These are phyloP conservation scores for Conchocele bisecta DNA, from an alignment of 2,888 invertebrate genomes.

Conservation along the genomic window DNA sequence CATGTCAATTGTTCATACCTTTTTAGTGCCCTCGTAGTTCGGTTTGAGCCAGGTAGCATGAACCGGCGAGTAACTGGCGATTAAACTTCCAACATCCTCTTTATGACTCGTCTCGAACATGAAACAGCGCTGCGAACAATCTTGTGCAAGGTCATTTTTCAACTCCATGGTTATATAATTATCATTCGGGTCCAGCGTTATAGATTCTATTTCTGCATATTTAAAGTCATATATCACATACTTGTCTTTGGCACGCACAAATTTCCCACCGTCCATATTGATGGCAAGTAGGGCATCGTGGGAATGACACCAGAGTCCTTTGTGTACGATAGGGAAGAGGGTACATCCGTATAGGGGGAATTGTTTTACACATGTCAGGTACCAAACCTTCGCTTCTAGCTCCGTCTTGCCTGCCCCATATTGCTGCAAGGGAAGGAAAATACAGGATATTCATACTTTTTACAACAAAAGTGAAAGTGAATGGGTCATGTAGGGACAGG, in stretches of 20 bases:
- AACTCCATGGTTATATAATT: constrained; percentile 95
- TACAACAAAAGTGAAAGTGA: too few species aligned
- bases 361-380: constrained; percentile 97
- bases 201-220: constrained; percentile 94
- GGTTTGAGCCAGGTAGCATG: constrained; percentile 86
- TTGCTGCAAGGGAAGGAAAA: constrained; percentile 68
- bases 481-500: too few species aligned
- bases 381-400: constrained; percentile 95
- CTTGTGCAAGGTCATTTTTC: constrained; percentile 85
- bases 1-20: constrained; percentile 62
- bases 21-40: constrained; percentile 75
- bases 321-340: constrained; percentile 93
- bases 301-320: constrained; percentile 96
- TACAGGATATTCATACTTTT: too few species aligned
- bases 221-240: constrained; percentile 95
- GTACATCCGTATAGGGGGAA: constrained; percentile 96
- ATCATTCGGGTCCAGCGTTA: constrained; percentile 95
- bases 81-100: constrained; percentile 94
- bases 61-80: constrained; percentile 94
- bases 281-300: constrained; percentile 90
- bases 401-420: constrained; percentile 96
- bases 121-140: constrained; percentile 84
- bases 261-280: constrained; percentile 94
- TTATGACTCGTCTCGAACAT: constrained; percentile 96
- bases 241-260: constrained; percentile 96